Base-by-base conservation (phyloP, 2,797 vertebrate species). In the Gobio occitaniae region DNA sequence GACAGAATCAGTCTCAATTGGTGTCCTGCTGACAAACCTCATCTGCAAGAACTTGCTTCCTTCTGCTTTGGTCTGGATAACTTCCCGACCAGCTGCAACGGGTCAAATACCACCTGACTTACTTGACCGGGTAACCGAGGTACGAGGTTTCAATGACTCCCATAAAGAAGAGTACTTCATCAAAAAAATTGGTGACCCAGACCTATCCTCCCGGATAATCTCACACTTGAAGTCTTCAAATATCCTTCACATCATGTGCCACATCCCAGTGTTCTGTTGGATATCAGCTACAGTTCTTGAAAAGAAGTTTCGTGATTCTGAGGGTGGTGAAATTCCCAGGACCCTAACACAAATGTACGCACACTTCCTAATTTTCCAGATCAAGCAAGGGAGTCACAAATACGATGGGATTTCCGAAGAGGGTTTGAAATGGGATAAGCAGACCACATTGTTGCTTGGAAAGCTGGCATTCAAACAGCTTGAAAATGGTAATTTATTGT, bases 391-490 rank as follows among this genome's bases (percentile, higher is more conserved):
- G 25, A 74, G 50, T 77, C 38, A 65, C 3, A 82, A 82, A 41
- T 84, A 79, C 19, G 9, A 56, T 81, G 32, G 17, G 25, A 54
- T 47, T 44, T 48, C 71, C 2, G 2, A 72, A 19, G 56, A 11
- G 4, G 48, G 44, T 25, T 50, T 81, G 6, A 82, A 61, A 11
- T 52, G 50, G 75, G 59, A 72, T 15, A 86, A 54, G 16, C 68
- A 86, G 68, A 79, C n/a, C 36, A 61, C 6, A 17, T 69, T 78
- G 54, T 80, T 71, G 75, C 84, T 89, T 48, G 84, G 88, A 6
- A 77, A 84, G n/a, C 50, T 89, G 69, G 86, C 84, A 47, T 89
- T 87, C 32, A 52, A 84, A 16, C 86, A 89, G 9, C 82, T 89
- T 63, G 72, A 84, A 52, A 79, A 66, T 8, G 78, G 78, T 47